A percentile compares a stretch with the other conserved stretches of the same genome.
phyloP scores from a whole-genome alignment of 30 jellyfish, hydroid and myxozoan species.

The Mastigias papua region DNA sequence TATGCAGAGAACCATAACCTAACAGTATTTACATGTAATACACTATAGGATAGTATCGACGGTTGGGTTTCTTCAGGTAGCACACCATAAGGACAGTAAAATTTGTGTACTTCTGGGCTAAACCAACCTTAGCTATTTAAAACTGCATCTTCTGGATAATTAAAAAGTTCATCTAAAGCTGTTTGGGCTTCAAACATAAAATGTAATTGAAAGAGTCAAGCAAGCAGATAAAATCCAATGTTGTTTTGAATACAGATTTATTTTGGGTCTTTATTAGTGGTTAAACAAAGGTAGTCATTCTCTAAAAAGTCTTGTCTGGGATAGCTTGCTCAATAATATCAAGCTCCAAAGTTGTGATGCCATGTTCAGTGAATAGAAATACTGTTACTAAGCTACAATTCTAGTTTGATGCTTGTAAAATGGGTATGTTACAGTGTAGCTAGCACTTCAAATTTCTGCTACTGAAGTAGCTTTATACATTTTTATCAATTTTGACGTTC shows the following conservation, averaged over 20 bases:
- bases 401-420: neutral
- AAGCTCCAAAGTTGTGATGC: neutral
- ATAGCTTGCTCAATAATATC: neutral
- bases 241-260: neutral
- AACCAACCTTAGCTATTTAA: too few species aligned
- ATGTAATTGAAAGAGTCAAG: neutral
- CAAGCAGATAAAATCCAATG: neutral
- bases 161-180: too few species aligned
- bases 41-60: too few species aligned
- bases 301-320: neutral
- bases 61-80: too few species aligned
- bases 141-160: too few species aligned
- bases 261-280: neutral
- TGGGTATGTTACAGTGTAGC: neutral
- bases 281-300: neutral
- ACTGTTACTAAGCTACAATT: neutral
- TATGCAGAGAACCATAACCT: too few species aligned
- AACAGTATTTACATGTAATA: too few species aligned
- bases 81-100: too few species aligned
- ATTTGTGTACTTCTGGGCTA: too few species aligned
- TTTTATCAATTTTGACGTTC: neutral
- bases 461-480: neutral
- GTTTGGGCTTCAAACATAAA: too few species aligned
- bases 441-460: neutral
- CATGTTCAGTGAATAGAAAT: neutral